phyloP scores from a whole-genome alignment of 2,888 invertebrate species.

The Ommatoiulus sabulosus region DNA sequence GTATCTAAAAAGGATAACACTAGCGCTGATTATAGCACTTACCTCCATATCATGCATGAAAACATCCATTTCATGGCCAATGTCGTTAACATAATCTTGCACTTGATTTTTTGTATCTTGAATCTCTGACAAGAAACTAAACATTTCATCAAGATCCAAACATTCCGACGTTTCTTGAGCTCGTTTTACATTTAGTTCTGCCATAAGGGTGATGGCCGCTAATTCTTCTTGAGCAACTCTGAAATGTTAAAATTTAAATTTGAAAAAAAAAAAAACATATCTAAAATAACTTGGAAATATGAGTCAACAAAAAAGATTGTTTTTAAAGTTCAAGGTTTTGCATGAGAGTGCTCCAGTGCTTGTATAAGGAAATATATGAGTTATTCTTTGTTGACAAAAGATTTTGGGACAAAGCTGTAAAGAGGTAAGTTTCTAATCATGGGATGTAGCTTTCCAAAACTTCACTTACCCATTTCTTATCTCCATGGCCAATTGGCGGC shows the following conservation, averaged over 20 bases:
- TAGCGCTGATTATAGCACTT: not conserved
- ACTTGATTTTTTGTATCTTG: constrained; percentile 73
- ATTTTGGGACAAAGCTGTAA: not conserved
- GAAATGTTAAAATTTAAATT: constrained; percentile 1
- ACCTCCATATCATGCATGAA: constrained; percentile 62
- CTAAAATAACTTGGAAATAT: not conserved
- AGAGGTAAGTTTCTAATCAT: not conserved
- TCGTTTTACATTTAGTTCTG: constrained; percentile 76
- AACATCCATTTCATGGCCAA: constrained; percentile 63
- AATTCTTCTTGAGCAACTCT: constrained; percentile 68
- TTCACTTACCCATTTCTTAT: constrained; percentile 54
- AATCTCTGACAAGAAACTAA: constrained; percentile 88
- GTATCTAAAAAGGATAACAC: not conserved
- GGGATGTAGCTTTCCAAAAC: not conserved
- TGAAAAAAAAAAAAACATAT: not conserved
- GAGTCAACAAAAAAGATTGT: not conserved
- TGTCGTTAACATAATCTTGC: constrained; percentile 72
- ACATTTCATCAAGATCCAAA: constrained; percentile 88
- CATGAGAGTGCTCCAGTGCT: not conserved
- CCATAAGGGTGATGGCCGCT: constrained; percentile 78
- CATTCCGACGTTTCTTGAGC: constrained; percentile 65
- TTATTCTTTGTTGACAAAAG: not conserved
- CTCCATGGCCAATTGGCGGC: constrained; percentile 49
- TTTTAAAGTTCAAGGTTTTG: not conserved
- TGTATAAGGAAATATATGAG: not conserved